Evolutionary conservation across 2,113 vertebrate species (phyloP).

Genomic region (Ceuthmochares aereus): DNA sequence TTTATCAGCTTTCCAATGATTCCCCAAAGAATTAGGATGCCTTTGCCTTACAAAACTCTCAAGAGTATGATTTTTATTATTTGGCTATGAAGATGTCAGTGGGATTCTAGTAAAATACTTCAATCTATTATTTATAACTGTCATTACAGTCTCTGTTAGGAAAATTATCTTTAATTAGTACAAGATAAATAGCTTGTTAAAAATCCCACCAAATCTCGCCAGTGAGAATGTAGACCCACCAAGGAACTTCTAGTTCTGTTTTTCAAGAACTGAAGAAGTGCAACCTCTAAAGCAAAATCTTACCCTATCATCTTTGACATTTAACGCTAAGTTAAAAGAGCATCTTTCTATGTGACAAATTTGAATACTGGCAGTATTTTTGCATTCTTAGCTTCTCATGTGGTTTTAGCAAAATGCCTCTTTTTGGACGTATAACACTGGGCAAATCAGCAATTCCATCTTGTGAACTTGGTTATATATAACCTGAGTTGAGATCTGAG

Average conservation of each 20-base stretch:
- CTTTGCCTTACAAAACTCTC: not conserved
- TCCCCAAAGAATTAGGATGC: not conserved
- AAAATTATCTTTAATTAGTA: not conserved
- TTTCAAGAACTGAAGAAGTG: not conserved
- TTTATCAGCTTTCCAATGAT: not conserved
- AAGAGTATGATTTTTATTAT: not conserved
- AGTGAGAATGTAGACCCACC: not conserved
- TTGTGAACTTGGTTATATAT: not conserved
- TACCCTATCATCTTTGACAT: not conserved
- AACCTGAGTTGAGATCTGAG: not conserved
- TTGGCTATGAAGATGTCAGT: not conserved
- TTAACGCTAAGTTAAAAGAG: not conserved
- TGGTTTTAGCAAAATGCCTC: not conserved
- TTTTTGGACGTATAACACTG: not conserved
- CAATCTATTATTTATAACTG: not conserved
- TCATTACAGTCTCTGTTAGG: not conserved
- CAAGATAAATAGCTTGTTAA: not conserved
- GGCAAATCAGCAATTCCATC: not conserved
- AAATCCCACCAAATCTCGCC: not conserved
- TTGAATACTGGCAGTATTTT: not conserved
- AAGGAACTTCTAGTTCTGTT: not conserved
- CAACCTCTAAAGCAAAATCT: not conserved
- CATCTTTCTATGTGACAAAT: not conserved
- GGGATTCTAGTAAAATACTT: not conserved
- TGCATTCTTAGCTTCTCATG: not conserved